These are phyloP conservation scores for Cinara cedri DNA, from an alignment of 2,888 invertebrate species.

Conservation along the genomic window DNA sequence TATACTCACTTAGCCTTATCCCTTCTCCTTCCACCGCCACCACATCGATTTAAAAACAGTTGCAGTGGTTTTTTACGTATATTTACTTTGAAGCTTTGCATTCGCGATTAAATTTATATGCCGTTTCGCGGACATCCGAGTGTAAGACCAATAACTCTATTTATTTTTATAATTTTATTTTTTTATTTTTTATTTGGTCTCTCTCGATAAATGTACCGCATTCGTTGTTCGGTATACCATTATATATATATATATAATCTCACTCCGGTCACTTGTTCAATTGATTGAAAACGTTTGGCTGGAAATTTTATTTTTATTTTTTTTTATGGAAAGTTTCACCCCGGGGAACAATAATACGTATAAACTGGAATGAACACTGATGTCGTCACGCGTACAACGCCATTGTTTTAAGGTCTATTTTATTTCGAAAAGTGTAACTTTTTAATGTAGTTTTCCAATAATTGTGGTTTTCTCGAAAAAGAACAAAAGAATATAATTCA, in stretches of 20 bases:
- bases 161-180: neutral
- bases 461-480: neutral
- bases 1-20: too few relatives aligned
- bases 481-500: too few relatives aligned
- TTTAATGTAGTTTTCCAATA: conserved; percentile 38
- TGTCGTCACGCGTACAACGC: neutral
- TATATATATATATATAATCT: neutral
- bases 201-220: too few relatives aligned
- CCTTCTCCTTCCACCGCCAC: neutral
- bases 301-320: neutral
- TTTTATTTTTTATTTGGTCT: too few relatives aligned
- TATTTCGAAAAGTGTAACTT: conserved; percentile 13
- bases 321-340: neutral
- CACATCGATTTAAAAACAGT: neutral
- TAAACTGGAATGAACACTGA: neutral
- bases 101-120: neutral
- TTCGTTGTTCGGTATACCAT: too few relatives aligned
- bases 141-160: neutral
- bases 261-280: neutral
- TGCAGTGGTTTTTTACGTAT: neutral
- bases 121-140: neutral
- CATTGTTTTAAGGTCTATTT: conserved; percentile 24
- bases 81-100: too few relatives aligned
- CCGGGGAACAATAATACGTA: conserved; percentile 32
- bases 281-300: conserved; percentile 42